Evolutionary conservation across 1,140 invertebrate genomes (phyloP).

Genomic region (Hylyphantes graminicola): DNA sequence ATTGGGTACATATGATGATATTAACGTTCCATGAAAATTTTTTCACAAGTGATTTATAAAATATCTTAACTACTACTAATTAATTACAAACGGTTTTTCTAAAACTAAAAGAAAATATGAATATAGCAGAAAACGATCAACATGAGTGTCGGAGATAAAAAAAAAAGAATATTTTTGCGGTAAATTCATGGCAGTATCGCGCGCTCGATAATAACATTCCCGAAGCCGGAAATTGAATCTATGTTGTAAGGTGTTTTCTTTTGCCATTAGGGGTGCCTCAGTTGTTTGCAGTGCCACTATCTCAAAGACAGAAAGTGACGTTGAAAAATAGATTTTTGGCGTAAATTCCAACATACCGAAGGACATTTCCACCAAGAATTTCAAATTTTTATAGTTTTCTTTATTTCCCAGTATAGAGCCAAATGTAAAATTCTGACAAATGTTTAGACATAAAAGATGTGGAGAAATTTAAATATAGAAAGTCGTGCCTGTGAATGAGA

Average conservation of each 20-base stretch:
- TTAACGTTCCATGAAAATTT: no score
- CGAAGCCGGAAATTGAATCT: constrained; percentile 54
- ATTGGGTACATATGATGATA: no score
- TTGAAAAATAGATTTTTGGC: constrained; percentile 45
- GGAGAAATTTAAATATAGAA: no score
- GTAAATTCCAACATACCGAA: constrained; percentile 35
- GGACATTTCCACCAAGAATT: constrained; percentile 23
- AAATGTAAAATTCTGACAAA: no score
- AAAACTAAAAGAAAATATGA: constrained; percentile 18
- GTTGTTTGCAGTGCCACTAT: constrained; percentile 51
- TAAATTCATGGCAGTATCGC: constrained; percentile 44
- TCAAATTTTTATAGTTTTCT: not conserved
- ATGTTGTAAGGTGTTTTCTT: constrained; percentile 57
- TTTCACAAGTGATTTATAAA: no score
- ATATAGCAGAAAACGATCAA: constrained; percentile 5
- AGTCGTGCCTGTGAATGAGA: no score
- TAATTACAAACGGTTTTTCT: no score
- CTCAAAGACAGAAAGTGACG: constrained; percentile 40
- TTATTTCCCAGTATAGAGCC: no score
- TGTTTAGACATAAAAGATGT: no score
- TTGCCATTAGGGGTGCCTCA: constrained; percentile 48
- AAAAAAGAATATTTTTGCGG: constrained; percentile 45
- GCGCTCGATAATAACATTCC: constrained; percentile 52
- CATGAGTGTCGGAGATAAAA: not conserved
- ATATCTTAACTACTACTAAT: no score